Conservation (phyloP, 2,888 invertebrate species). For the Metacarcinus magister region DNA sequence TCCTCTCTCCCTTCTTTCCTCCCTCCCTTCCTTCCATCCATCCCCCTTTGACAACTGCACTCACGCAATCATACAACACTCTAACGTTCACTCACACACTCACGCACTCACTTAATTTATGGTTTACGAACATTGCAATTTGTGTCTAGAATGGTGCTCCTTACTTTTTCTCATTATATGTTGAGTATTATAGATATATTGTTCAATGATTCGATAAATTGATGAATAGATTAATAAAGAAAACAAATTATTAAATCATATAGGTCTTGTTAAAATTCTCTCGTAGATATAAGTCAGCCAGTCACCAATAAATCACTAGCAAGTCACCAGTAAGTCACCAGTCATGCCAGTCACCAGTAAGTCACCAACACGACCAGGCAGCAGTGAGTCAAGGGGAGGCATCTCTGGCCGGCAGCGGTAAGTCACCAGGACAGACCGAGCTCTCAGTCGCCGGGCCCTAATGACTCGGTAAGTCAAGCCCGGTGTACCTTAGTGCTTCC, state of each 20-base stretch:
- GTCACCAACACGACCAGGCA: background rate
- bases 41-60: background rate
- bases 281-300: no score
- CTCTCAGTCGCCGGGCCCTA: conserved; percentile 15
- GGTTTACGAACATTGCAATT: no score
- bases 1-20: background rate
- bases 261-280: no score
- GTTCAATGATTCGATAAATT: no score
- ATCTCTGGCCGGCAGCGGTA: conserved; percentile 13
- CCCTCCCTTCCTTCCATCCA: background rate
- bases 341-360: background rate
- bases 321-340: background rate
- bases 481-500: conserved; percentile 14
- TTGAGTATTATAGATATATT: no score
- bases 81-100: background rate
- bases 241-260: no score
- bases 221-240: no score
- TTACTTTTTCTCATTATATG: no score
- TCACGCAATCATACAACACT: background rate
- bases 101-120: background rate
- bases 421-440: background rate
- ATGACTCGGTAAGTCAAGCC: conserved; percentile 6
- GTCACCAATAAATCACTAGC: background rate
- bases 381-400: background rate
- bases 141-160: no score